Percentiles rank a stretch among this genome's conserved stretches.
Evolutionary conservation across 2,888 invertebrate species (phyloP).

Genomic region (Pecten maximus): DNA sequence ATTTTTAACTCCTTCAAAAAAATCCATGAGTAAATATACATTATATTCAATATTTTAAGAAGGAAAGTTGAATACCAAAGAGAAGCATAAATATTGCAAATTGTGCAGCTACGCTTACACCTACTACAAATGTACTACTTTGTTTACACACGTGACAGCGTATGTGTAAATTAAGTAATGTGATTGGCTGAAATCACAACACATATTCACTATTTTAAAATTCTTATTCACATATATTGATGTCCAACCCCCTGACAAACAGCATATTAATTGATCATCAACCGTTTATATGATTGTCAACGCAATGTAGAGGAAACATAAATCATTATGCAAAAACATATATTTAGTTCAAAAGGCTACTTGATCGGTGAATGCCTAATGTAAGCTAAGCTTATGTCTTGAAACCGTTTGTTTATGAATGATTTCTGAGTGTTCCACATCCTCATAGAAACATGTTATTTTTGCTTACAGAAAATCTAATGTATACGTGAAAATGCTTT

Average conservation of each 20-base stretch:
- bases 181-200: slow-evolving; percentile 16
- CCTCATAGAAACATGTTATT: background rate
- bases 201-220: background rate
- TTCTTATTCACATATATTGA: background rate
- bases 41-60: too few relatives aligned
- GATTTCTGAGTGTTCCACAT: background rate
- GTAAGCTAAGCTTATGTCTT: background rate
- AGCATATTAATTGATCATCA: background rate
- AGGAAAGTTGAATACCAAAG: too few relatives aligned
- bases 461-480: background rate
- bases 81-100: too few relatives aligned
- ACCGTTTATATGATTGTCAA: background rate
- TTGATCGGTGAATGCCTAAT: background rate
- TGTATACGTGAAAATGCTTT: background rate
- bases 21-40: too few relatives aligned
- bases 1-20: too few relatives aligned
- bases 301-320: background rate
- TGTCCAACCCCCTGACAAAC: background rate
- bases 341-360: background rate
- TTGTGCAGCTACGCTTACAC: background rate
- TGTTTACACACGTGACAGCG: background rate
- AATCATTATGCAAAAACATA: background rate
- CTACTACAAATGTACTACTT: background rate
- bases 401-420: slow-evolving; percentile 10
- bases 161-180: background rate